Evolutionary conservation across 1,140 invertebrate species (phyloP).

Genomic region (Lepidurus arcticus): DNA sequence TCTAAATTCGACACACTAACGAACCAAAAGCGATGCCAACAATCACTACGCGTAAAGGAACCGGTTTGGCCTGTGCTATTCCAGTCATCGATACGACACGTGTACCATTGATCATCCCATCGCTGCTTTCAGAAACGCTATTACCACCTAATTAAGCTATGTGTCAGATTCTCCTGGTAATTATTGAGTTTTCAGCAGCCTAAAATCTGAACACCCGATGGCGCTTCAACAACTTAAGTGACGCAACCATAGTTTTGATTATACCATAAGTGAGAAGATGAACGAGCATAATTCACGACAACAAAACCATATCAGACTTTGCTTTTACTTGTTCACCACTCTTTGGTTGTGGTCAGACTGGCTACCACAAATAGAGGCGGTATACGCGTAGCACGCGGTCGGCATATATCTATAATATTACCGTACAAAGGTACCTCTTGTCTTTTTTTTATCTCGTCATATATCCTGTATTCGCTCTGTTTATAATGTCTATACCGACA

Average conservation of each 20-base stretch:
- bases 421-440: not conserved
- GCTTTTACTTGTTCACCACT: no score
- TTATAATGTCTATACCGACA: not conserved
- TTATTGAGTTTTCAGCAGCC: no score
- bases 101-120: not conserved
- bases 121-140: not conserved
- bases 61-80: not conserved
- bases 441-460: not conserved
- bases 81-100: not conserved
- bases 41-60: not conserved
- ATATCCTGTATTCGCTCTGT: not conserved
- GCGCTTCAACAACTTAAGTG: no score
- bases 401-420: not conserved
- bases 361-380: no score
- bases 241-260: no score
- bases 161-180: no score
- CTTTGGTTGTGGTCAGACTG: no score
- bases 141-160: no score
- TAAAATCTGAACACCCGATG: no score
- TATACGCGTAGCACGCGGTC: not conserved
- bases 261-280: no score
- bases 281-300: no score
- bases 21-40: not conserved
- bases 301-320: no score
- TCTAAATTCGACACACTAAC: slow-evolving; percentile 3